Conservation (phyloP, 2,888 invertebrate species). For the Sipha maydis region DNA sequence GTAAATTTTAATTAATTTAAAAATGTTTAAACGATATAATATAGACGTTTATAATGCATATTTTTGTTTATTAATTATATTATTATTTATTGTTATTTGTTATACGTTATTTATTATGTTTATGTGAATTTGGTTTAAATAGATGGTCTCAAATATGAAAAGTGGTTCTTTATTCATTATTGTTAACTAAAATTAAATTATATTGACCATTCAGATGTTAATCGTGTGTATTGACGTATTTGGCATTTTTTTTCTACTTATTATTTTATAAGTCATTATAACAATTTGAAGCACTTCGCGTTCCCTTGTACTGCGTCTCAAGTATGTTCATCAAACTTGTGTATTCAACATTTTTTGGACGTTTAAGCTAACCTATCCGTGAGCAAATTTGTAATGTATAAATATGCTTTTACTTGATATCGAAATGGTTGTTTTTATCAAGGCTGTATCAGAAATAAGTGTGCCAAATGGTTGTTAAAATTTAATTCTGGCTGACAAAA, state of each 20-base stretch:
- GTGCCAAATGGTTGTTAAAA: constrained; percentile 5
- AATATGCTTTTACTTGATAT: neutral
- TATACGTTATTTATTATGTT: neutral
- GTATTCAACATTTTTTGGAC: neutral
- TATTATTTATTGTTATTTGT: no score
- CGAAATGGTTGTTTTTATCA: constrained; percentile 6
- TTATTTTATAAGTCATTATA: neutral
- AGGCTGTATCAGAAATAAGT: neutral
- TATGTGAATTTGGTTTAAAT: neutral
- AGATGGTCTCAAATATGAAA: neutral
- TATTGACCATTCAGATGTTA: neutral
- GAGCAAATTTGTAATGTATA: neutral
- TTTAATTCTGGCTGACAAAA: neutral
- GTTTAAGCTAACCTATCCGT: neutral
- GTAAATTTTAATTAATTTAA: neutral
- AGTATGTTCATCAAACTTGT: neutral
- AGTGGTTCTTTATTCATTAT: neutral
- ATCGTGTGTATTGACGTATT: neutral
- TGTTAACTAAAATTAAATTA: neutral
- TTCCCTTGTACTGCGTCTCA: neutral
- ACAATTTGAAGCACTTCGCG: neutral
- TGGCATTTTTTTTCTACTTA: no score
- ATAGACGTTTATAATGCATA: neutral
- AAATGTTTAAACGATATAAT: neutral
- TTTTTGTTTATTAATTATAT: neutral